Percentiles rank a stretch among this genome's conserved stretches.
These are phyloP conservation scores for Drosophila guanche DNA, from an alignment of 1,140 invertebrate genomes.

Conservation along the genomic window DNA sequence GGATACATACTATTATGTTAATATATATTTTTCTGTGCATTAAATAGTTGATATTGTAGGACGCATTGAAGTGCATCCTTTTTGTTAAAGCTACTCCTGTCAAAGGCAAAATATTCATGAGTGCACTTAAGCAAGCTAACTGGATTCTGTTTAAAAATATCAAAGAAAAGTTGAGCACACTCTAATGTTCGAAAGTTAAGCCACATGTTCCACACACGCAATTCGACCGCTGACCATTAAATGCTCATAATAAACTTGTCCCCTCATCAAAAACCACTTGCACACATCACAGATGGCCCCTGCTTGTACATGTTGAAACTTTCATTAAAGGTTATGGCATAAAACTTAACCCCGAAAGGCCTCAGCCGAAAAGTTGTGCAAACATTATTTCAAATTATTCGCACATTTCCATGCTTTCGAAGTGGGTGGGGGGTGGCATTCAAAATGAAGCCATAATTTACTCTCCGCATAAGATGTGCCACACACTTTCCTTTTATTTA, in stretches of 20 bases:
- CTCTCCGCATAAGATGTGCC: slow-evolving; percentile 19
- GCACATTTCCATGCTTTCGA: slow-evolving; percentile 19
- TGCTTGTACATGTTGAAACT: slow-evolving; percentile 6
- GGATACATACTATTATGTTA: no score
- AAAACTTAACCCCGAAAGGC: slow-evolving; percentile 7
- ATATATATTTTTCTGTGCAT: no score
- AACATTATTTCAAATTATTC: slow-evolving; percentile 34
- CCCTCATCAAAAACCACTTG: slow-evolving; percentile 24
- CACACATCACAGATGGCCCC: slow-evolving; percentile 7
- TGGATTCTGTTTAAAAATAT: no score
- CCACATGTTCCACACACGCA: neutral
- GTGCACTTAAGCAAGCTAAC: no score
- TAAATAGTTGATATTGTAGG: no score
- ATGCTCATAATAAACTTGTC: slow-evolving; percentile 29
- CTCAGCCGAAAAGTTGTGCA: slow-evolving; percentile 13
- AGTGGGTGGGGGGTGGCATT: neutral
- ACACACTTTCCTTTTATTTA: slow-evolving; percentile 8
- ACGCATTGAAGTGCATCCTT: no score
- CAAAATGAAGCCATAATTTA: slow-evolving; percentile 29
- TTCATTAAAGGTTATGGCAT: slow-evolving; percentile 23
- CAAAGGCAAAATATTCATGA: no score
- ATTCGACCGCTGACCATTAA: slow-evolving; percentile 16
- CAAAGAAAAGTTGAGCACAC: no score
- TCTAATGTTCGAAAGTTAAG: neutral
- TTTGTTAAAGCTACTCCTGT: no score